These are phyloP conservation scores for Murina feae DNA, from an alignment of 2,113 vertebrate species.

Conservation along the genomic window DNA sequence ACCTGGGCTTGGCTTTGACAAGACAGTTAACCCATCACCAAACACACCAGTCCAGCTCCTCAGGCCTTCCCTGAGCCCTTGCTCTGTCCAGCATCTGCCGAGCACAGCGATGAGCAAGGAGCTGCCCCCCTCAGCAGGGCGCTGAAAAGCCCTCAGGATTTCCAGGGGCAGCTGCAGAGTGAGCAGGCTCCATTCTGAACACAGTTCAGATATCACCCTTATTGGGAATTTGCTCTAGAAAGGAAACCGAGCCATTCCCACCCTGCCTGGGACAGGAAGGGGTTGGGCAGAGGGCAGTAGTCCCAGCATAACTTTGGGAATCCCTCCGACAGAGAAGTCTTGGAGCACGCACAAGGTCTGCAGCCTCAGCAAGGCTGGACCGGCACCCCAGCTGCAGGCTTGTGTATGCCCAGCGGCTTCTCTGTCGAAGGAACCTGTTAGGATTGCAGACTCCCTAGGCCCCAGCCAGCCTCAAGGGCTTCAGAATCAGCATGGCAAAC, in stretches of 20 bases:
- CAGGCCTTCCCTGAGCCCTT: not conserved
- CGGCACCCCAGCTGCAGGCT: no score
- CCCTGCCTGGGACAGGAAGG: not conserved
- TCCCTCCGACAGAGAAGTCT: not conserved
- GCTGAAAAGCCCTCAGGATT: not conserved
- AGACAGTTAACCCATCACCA: not conserved
- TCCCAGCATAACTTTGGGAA: not conserved
- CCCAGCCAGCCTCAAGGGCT: no score
- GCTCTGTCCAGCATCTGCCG: not conserved
- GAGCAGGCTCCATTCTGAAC: not conserved
- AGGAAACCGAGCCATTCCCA: not conserved
- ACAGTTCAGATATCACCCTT: not conserved
- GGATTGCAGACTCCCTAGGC: not conserved
- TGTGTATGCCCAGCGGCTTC: no score
- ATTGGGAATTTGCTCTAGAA: conserved; percentile 30
- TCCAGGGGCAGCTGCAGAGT: not conserved
- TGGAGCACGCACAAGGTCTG: not conserved
- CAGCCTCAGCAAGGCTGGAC: no score
- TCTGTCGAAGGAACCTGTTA: not conserved
- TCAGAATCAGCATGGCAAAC: not conserved
- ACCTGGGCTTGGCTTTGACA: not conserved
- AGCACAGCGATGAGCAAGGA: not conserved
- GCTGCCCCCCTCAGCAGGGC: not conserved
- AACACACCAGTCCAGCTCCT: not conserved
- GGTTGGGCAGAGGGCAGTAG: not conserved